Evolutionary conservation across 2,888 invertebrate genomes (phyloP).

Genomic region (Conus canariensis): DNA sequence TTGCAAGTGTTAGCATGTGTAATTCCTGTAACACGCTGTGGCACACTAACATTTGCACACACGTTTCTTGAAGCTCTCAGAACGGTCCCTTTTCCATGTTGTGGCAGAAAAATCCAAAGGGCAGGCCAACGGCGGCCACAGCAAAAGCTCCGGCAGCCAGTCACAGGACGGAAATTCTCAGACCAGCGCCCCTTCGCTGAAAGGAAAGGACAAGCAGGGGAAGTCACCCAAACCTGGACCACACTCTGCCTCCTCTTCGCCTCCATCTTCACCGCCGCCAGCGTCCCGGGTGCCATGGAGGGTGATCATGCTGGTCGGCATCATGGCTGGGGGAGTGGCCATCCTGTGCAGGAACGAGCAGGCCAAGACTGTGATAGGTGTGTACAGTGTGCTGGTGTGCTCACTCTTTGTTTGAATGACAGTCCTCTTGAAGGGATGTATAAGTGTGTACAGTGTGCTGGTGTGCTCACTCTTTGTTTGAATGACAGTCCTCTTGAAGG

Average conservation of each 20-base stretch:
- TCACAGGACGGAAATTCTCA: neutral
- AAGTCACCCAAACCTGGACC: neutral
- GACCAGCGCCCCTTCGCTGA: neutral
- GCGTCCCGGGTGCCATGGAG: constrained; percentile 12
- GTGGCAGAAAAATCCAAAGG: neutral
- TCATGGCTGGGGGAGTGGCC: neutral
- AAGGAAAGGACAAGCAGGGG: neutral
- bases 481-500: no score
- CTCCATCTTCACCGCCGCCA: neutral
- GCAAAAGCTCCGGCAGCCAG: neutral
- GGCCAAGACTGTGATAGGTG: neutral
- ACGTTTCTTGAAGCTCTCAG: no score
- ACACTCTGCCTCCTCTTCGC: neutral
- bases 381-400: neutral
- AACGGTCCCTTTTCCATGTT: neutral
- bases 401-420: no score
- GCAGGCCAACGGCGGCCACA: neutral
- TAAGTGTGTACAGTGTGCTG: no score
- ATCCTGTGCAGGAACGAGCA: constrained; percentile 8
- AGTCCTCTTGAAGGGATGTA: no score
- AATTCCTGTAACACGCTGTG: no score
- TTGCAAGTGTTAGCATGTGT: no score
- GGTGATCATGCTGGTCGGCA: constrained; percentile 8
- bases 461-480: no score
- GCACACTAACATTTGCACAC: no score